Evolutionary conservation across 2,113 vertebrate genomes (phyloP), one percentile per base, ranked within the genome.

Genomic region (Istiophorus platypterus): DNA sequence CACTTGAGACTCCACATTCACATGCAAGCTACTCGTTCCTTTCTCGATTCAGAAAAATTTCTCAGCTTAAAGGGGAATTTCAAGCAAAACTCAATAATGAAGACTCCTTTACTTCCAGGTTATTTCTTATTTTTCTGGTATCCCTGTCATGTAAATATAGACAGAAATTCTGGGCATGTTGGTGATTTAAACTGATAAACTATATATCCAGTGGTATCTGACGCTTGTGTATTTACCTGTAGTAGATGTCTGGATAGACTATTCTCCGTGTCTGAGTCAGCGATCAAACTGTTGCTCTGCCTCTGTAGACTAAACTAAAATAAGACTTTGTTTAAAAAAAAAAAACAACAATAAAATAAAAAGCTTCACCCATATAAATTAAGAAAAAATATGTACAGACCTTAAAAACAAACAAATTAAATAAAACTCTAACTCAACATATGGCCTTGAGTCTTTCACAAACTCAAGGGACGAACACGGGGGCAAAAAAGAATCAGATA

Each of bases 321-420:
- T 89, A 94, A 94, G 88, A 95, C 88, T 80, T 73, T 90, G 15
- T 63, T 88, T 67, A 73, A 58, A 80, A 52, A 10, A 54, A 57
- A 57, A 42, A 83, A 67, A 69, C 7, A 75, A 56, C 49, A 0
- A 82, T 74, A 72, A 17, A 74, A 85, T 24, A 81, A 74, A 91
- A 92, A 83, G 79, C 83, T 87, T 88, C 91, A 93, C 89, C 91
- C 91, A 89, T 89, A 95, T 95, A 95, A 95, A 95, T 95, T 83
- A 95, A 92, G 42, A 94, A 52, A 85, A 84, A 91, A 92, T 94
- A 94, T 95, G 81, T 95, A 95, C 95, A 96, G 64, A 93, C 86
- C 81, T 89, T 85, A 70, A 71, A 86, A 89, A 92, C 54, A 84
- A 85, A 92, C 86, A 87, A 92, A 93, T 94, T 93, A 92, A 95